phyloP scores from a whole-genome alignment of 2,888 invertebrate genomes.

The Drosophila mettleri region DNA sequence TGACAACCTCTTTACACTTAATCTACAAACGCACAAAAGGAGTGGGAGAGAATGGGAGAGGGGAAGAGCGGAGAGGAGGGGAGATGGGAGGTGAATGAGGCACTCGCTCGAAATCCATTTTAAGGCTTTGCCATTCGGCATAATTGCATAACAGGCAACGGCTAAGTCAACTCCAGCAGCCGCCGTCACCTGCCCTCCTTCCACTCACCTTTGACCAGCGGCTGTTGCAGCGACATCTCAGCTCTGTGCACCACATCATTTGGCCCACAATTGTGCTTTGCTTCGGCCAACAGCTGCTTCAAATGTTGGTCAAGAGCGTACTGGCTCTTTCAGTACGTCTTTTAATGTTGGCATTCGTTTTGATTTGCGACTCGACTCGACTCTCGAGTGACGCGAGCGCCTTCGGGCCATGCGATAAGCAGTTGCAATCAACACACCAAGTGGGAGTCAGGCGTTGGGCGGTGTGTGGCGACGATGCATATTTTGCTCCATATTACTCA shows the following conservation, averaged over 20 bases:
- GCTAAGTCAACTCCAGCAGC: constrained; percentile 6
- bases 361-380: constrained; percentile 37
- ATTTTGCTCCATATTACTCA: constrained; percentile 40
- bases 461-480: constrained; percentile 3
- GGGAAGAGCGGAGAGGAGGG: background rate
- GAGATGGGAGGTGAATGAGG: no score
- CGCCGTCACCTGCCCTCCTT: background rate
- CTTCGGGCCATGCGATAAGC: constrained; percentile 56
- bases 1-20: constrained; percentile 40
- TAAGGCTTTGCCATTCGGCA: constrained; percentile 36
- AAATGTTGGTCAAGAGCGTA: constrained; percentile 62
- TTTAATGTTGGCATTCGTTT: constrained; percentile 22
- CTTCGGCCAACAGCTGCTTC: constrained; percentile 30
- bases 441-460: constrained; percentile 4
- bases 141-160: constrained; percentile 52
- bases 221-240: constrained; percentile 24
- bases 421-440: constrained; percentile 27
- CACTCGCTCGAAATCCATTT: constrained; percentile 43
- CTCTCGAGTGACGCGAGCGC: constrained; percentile 40
- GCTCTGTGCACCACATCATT: constrained; percentile 20
- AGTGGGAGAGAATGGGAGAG: background rate
- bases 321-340: constrained; percentile 24
- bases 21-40: constrained; percentile 9
- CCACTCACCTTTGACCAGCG: constrained; percentile 31
- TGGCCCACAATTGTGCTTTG: constrained; percentile 25